Percentiles rank a stretch among this genome's conserved stretches.
phyloP scores from a whole-genome alignment of 2,888 invertebrate species.

The Drepana falcataria region DNA sequence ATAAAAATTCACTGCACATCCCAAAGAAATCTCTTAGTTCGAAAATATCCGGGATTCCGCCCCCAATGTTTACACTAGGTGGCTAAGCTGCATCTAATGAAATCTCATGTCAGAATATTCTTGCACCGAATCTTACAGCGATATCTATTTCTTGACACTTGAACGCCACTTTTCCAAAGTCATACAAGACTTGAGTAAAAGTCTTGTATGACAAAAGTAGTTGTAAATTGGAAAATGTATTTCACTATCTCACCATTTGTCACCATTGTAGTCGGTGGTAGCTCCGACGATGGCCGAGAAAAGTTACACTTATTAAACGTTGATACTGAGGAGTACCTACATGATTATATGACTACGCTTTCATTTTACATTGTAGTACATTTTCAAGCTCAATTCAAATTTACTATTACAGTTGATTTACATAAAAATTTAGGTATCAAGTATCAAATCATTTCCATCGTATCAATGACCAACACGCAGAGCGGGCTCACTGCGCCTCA shows the following conservation, averaged over 20 bases:
- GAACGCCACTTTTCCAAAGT: not conserved
- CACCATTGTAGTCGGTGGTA: too few species aligned
- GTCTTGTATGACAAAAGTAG: not conserved
- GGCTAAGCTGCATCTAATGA: slow-evolving; percentile 79
- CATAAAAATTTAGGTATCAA: slow-evolving; percentile 9
- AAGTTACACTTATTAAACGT: too few species aligned
- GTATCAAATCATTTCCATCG: slow-evolving; percentile 35
- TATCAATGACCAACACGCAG: slow-evolving; percentile 29
- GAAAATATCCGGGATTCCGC: slow-evolving; percentile 67
- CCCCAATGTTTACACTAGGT: slow-evolving; percentile 71
- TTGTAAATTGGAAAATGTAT: too few species aligned
- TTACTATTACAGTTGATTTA: too few species aligned
- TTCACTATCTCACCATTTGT: too few species aligned
- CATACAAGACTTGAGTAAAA: not conserved
- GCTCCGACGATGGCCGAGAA: too few species aligned
- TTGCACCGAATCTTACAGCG: slow-evolving; percentile 54
- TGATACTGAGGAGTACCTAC: too few species aligned
- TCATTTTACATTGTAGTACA: too few species aligned
- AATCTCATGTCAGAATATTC: slow-evolving; percentile 73
- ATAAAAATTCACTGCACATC: slow-evolving; percentile 61
- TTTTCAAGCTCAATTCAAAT: too few species aligned
- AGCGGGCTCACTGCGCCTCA: slow-evolving; percentile 48
- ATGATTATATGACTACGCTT: too few species aligned
- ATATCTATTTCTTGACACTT: slow-evolving; percentile 32
- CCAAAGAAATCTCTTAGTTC: slow-evolving; percentile 57